Evolutionary conservation across 2,113 vertebrate species (phyloP), one percentile per base, ranked within the genome.

Genomic region (Hyaena hyaena): DNA sequence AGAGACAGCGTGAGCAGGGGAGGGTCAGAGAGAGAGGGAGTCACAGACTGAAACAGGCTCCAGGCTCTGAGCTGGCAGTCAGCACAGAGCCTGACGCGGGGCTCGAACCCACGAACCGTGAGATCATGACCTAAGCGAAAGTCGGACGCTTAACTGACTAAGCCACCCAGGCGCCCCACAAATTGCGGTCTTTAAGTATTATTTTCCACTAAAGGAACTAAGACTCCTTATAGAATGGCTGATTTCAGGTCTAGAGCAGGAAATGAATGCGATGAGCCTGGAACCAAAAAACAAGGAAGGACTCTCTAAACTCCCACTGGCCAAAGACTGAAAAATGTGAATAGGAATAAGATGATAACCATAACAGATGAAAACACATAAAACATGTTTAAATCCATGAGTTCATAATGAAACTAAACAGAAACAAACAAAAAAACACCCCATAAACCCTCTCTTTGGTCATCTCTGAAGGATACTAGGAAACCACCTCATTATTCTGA

Each of bases 341-440:
- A 79, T 10, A 95, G 48, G 31, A 93, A 35, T 92, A 76, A 76
- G 11, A 88, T 48, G 77, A 86, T 76, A 91, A 91, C 14, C 5
- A n/a, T 19, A 95, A 63, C 21, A 21, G 28, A 89, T 76, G 93
- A 97, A 80, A 93, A 93, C 12, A 91, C 10, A 93, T 68, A 28
- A 89, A 94, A 33, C 55, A 84, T 48, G 2, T 74, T 97, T 94
- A 96, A 94, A 88, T 93, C 61, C 31, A 33, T 23, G 26, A 95
- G 31, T 92, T 93, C 23, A 35, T 73, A 92, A 89, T 89, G 35
- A 97, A 95, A 95, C 53, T 80, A 88, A 93, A 96, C 39, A 73
- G 55, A 97, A 73, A 4, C 81, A 43, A 50, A n/a, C 14, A 69
- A 69, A 69, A 15, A 61, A 61, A 9, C 55, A 17, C 16, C 6